Conservation (phyloP, 2,888 invertebrate genomes). For the Eupsilia transversa region DNA sequence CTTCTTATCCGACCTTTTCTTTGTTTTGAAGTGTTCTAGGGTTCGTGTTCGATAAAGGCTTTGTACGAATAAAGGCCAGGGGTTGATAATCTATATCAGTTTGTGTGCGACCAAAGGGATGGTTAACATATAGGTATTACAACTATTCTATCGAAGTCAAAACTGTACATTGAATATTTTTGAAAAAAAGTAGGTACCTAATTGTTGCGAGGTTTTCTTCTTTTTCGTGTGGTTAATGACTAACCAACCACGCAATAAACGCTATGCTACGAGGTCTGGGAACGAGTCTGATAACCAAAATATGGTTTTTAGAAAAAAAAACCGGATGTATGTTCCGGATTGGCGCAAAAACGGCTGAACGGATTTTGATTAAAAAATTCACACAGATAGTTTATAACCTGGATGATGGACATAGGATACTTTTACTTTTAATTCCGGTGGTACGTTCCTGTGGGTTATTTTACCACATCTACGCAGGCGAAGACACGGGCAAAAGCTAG, state of each 20-base stretch:
- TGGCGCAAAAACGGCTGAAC: background rate
- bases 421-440: background rate
- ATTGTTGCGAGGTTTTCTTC: no score
- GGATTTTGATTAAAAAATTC: background rate
- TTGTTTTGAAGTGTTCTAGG: slow-evolving; percentile 84
- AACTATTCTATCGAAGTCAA: background rate
- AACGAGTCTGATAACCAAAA: no score
- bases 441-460: background rate
- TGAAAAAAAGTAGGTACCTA: no score
- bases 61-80: slow-evolving; percentile 77
- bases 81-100: slow-evolving; percentile 86
- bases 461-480: no score
- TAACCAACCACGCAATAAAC: no score
- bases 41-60: slow-evolving; percentile 78
- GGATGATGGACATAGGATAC: background rate
- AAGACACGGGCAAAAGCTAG: background rate
- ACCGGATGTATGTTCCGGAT: background rate
- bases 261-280: background rate
- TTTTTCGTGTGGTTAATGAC: no score
- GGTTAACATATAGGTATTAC: slow-evolving; percentile 69
- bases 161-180: background rate
- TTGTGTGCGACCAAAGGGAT: slow-evolving; percentile 79
- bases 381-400: background rate
- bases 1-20: slow-evolving; percentile 82
- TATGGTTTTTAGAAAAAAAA: background rate